A percentile compares a stretch with the other conserved stretches of the same genome.
phyloP scores from a whole-genome alignment of 2,113 vertebrate species.

The Phycodurus eques region DNA sequence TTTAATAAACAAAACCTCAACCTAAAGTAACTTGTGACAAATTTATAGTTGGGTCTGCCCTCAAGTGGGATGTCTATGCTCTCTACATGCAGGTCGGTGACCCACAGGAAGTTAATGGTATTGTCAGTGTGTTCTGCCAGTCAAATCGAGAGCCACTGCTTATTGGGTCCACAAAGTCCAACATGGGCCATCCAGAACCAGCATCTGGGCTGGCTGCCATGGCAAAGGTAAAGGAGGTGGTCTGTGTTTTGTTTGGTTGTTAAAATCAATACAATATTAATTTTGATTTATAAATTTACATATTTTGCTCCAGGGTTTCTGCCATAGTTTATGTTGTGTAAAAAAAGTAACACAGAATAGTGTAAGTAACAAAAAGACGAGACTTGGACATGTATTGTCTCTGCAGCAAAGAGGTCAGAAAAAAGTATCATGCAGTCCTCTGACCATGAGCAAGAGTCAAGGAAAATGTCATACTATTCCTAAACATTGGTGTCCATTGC shows the following conservation, averaged over 20 bases:
- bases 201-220: constrained; percentile 89
- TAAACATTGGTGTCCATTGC: not conserved
- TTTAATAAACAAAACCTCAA: not conserved
- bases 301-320: not conserved
- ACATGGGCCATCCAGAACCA: constrained; percentile 96
- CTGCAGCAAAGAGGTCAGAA: not conserved
- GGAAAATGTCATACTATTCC: not conserved
- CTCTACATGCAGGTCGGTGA: constrained; percentile 83
- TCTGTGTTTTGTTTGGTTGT: not conserved
- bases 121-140: constrained; percentile 78
- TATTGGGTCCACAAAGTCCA: constrained; percentile 94
- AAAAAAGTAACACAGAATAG: no score
- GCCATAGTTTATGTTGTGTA: no score
- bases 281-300: not conserved
- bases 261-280: not conserved
- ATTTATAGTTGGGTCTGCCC: not conserved
- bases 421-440: not conserved
- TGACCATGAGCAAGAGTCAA: not conserved
- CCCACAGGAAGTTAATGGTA: constrained; percentile 88
- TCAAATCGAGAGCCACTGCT: constrained; percentile 77
- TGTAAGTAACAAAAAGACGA: not conserved
- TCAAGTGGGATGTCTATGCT: not conserved
- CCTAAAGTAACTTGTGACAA: not conserved
- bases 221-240: constrained; percentile 78
- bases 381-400: not conserved